These are phyloP conservation scores for Lineus longissimus DNA, from an alignment of 1,140 invertebrate species.

Conservation along the genomic window DNA sequence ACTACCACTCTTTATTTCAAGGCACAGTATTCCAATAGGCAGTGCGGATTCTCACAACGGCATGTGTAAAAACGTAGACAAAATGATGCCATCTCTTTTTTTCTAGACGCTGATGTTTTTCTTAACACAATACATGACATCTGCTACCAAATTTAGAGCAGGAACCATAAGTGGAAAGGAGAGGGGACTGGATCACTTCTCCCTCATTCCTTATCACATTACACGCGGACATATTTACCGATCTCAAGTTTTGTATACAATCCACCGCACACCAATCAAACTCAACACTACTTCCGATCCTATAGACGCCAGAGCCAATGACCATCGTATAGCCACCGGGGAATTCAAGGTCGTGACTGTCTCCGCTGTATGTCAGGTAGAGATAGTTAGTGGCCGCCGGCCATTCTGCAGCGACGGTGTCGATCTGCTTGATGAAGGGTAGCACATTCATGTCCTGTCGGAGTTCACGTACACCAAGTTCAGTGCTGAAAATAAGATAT, in stretches of 20 bases:
- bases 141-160: too few relatives aligned
- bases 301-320: constrained; percentile 90
- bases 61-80: too few relatives aligned
- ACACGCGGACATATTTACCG: constrained; percentile 58
- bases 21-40: neutral
- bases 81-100: too few relatives aligned
- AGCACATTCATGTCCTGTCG: constrained; percentile 58
- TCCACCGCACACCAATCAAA: constrained; percentile 99
- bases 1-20: neutral
- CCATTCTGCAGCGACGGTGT: constrained; percentile 99
- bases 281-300: constrained; percentile 98
- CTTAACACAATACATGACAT: too few relatives aligned
- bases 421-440: constrained; percentile 96
- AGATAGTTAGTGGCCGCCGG: constrained; percentile 97
- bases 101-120: too few relatives aligned
- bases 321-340: constrained; percentile 69
- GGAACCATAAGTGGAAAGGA: constrained; percentile 9
- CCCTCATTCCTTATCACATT: neutral
- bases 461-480: constrained; percentile 52
- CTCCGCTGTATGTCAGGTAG: constrained; percentile 93
- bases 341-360: constrained; percentile 80
- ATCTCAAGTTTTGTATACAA: constrained; percentile 84
- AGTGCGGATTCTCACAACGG: neutral
- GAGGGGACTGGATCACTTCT: too few relatives aligned
- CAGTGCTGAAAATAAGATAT: constrained; percentile 50